Base-by-base conservation (phyloP, 2,113 vertebrate species). In the Daboia siamensis region DNA sequence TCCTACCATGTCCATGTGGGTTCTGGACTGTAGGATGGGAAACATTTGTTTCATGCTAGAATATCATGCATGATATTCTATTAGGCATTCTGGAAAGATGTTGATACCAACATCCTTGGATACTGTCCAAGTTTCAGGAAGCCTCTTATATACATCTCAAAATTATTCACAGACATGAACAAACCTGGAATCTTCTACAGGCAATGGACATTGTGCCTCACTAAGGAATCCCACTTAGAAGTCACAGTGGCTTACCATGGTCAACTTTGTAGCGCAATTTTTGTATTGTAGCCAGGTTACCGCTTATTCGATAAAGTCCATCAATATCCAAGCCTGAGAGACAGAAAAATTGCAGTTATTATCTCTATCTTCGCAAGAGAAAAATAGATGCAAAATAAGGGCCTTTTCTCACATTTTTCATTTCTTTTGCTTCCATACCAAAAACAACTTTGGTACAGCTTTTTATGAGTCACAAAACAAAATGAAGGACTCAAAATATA, bases 211-310 rank as follows among this genome's bases (percentile, higher is more conserved):
- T 74, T n/a, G 17, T 74, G 7, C 24, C 48, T 13, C 33, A 24
- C 61, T 51, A 39, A 33, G 20, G 46, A 52, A 52, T 23, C 5
- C 33, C 1, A 20, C 46, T 56, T 46, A 11, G 44, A 23, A 23
- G 17, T n/a, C 6, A 51, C 20, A 48, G 29, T 17, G 17, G 24
- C 96, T 95, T 97, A 99, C 99, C 98, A 0, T 99, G 99, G 96
- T 99, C 98, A 55, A 99, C 99, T 85, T 98, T 99, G 95, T 98
- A 98, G 95, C 99, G 99, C 80, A 99, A 97, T 86, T 98, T 99
- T 98, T 99, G 99, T 94, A 99, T 98, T 93, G 98, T 98, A 12
- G 99, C 98, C 89, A 99, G 96, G 97, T 99, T 99, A 46, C 99
- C 99, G 1, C 98, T 99, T 94, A 99, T 98, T 94, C 99, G 97